These are phyloP conservation scores for Acrocephalus scirpaceus DNA, from an alignment of 2,797 vertebrate genomes.

Conservation along the genomic window DNA sequence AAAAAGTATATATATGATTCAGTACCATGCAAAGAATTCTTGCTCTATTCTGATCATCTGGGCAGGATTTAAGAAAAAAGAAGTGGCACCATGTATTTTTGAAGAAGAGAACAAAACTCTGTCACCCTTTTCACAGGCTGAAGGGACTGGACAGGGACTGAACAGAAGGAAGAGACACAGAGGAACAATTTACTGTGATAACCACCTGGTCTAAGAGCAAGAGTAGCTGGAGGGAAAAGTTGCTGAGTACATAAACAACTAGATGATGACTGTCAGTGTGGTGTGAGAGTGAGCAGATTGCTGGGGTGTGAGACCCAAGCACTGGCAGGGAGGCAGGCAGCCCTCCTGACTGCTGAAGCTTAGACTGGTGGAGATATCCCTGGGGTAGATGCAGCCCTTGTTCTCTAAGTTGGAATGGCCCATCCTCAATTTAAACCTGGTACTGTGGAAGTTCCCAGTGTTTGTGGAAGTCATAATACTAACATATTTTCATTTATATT, in stretches of 20 bases:
- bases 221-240: not conserved
- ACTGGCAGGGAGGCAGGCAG: not conserved
- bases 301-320: fast-evolving
- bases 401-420: not conserved
- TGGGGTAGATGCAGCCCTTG: not conserved
- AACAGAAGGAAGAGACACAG: not conserved
- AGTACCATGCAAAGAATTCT: not conserved
- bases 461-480: not conserved
- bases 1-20: not conserved
- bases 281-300: not conserved
- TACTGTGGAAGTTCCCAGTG: not conserved
- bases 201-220: not conserved
- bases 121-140: not conserved
- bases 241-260: not conserved
- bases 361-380: not conserved
- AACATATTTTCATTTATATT: not conserved
- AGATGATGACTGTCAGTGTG: not conserved
- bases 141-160: not conserved
- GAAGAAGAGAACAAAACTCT: not conserved
- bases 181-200: not conserved
- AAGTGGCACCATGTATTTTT: not conserved
- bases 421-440: not conserved
- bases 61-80: not conserved
- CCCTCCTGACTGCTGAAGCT: not conserved
- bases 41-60: not conserved